A percentile compares a stretch with the other conserved stretches of the same genome.
Conservation (phyloP, 2,888 invertebrate species). For the Pollenia angustigena region DNA sequence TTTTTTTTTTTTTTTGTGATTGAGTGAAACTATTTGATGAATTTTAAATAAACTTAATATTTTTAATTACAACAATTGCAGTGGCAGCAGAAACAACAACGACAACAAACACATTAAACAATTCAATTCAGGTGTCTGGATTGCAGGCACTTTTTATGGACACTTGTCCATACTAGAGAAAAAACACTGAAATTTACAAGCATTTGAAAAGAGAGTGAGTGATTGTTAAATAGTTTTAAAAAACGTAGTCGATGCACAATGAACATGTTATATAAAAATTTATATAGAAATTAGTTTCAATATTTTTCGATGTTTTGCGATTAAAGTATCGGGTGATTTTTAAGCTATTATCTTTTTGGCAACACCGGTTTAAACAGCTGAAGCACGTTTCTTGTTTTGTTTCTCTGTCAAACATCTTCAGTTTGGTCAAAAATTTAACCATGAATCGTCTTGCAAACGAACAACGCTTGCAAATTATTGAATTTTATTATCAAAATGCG, state of each 20-base stretch:
- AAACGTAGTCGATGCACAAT: not conserved
- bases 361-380: too few relatives aligned
- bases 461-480: too few relatives aligned
- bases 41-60: constrained; percentile 50
- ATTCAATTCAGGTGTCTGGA: constrained; percentile 23
- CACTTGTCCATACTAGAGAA: constrained; percentile 12
- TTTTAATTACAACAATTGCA: constrained; percentile 54
- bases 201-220: not conserved
- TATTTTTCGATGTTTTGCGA: too few relatives aligned
- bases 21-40: constrained; percentile 53
- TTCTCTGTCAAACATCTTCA: too few relatives aligned
- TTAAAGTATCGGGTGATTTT: too few relatives aligned
- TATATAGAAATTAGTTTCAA: too few relatives aligned
- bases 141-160: constrained; percentile 52
- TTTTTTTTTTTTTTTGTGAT: constrained; percentile 9
- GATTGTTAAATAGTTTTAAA: too few relatives aligned
- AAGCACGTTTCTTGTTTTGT: too few relatives aligned
- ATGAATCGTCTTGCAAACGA: too few relatives aligned
- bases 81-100: not conserved
- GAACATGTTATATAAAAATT: not conserved
- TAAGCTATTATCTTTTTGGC: too few relatives aligned
- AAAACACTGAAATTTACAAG: not conserved
- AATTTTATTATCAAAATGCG: too few relatives aligned
- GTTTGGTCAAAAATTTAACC: too few relatives aligned
- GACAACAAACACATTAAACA: constrained; percentile 8